Evolutionary conservation across 2,113 vertebrate genomes (phyloP), one percentile per base, ranked within the genome.

Genomic region (Elgaria multicarinata): DNA sequence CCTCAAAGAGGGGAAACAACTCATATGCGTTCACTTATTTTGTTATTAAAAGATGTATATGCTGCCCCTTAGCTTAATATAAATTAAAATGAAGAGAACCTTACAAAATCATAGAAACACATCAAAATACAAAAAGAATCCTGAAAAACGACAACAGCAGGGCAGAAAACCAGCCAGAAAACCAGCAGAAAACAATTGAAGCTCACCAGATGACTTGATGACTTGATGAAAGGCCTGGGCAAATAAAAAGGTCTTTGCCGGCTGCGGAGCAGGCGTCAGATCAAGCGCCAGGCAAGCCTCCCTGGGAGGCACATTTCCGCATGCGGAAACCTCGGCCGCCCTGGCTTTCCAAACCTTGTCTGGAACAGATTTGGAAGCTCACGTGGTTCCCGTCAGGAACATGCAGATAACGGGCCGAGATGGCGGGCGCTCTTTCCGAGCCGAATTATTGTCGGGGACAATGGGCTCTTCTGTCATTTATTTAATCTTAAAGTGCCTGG

Each of bases 401-500:
- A 80, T 93, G 4, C 77, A 78, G 64, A 44, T 89, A 91, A 84
- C 53, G 92, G 72, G 71, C 92, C 92, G 86, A 87, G 91, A 72
- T 0, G 1, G 4, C 10, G 55, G 91, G 36, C 44, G 62, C 12
- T 4, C 85, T 80, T 91, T 88, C 91, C 82, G 62, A 83, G 85
- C 77, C 86, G 93, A 93, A 92, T 95, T 93, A 93, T 88, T 93
- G 90, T 89, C 92, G 92, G 93, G 90, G 93, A 86, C 90, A 66
- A 83, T 62, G 13, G 77, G 66, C 82, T 81, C 93, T 91, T 93
- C 71, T 42, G 22, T 94, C 92, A 91, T 95, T 94, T 95, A 95
- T 94, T 95, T 96, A 93, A 92, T 95, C 95, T 94, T 90, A 87
- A 83, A 96, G 92, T 93, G 90, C 95, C 93, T 92, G 93, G 93